A percentile compares a stretch with the other conserved stretches of the same genome.
Conservation (phyloP, 2,797 vertebrate genomes). For the Ptychobarbus kaznakovi region DNA sequence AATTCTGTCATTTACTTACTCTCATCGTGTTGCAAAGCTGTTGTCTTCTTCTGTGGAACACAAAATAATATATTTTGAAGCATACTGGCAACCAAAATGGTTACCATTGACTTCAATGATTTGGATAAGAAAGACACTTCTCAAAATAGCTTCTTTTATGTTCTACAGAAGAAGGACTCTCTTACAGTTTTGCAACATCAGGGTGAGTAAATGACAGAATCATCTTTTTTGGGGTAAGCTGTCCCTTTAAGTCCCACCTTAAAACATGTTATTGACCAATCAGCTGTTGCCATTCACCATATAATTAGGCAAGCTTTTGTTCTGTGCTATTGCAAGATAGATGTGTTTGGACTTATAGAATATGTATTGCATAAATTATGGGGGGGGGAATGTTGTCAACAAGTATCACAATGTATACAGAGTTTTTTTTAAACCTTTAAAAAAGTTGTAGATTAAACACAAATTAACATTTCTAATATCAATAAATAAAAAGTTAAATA, state of each 20-base stretch:
- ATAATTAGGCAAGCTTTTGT: slow-evolving; percentile 8
- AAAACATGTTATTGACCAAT: not conserved
- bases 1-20: not conserved
- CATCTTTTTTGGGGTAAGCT: not conserved
- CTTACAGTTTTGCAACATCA: not conserved
- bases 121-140: not conserved
- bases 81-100: not conserved
- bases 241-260: not conserved
- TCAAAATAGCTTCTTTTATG: not conserved
- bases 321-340: not conserved
- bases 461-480: not conserved
- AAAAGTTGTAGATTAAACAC: not conserved
- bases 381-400: too few species aligned
- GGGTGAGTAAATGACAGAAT: slow-evolving; percentile 4
- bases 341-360: not conserved
- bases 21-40: not conserved
- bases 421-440: too few species aligned
- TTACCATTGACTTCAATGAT: not conserved
- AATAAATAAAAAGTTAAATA: not conserved
- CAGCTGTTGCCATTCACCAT: not conserved
- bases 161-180: not conserved
- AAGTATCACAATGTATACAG: not conserved
- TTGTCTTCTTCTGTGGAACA: not conserved
- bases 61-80: not conserved
- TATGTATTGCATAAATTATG: not conserved